phyloP scores from a whole-genome alignment of 2,888 invertebrate species.

The Craniophora ligustri region DNA sequence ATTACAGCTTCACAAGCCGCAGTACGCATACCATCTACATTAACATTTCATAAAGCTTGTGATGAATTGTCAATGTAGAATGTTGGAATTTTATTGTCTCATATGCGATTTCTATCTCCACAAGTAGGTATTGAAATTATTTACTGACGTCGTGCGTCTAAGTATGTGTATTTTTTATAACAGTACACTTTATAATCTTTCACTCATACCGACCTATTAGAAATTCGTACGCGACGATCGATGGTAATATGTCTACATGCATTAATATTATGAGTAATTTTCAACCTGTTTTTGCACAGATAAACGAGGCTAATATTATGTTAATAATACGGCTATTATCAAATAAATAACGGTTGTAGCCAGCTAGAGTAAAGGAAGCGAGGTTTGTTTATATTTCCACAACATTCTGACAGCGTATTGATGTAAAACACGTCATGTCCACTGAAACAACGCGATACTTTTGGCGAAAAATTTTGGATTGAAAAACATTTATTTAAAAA shows the following conservation, averaged over 20 bases:
- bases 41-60: too few species aligned
- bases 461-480: neutral
- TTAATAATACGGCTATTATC: slow-evolving; percentile 8
- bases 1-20: too few species aligned
- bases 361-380: slow-evolving; percentile 12
- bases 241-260: neutral
- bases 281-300: slow-evolving; percentile 6
- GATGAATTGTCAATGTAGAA: too few species aligned
- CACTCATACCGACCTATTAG: too few species aligned
- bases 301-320: slow-evolving; percentile 14
- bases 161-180: too few species aligned
- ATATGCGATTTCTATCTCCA: too few species aligned
- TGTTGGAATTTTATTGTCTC: too few species aligned
- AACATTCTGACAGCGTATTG: slow-evolving; percentile 28
- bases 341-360: slow-evolving; percentile 7
- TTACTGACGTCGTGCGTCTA: too few species aligned
- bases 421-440: slow-evolving; percentile 16
- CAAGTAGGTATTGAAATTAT: too few species aligned
- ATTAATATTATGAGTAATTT: slow-evolving; percentile 10
- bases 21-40: neutral
- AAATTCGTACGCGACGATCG: neutral
- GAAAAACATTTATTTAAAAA: too few species aligned
- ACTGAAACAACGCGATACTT: neutral
- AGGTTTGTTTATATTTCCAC: slow-evolving; percentile 22
- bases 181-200: too few species aligned